Base-by-base conservation (phyloP, 2,113 vertebrate genomes). In the Sebastes schlegelii region DNA sequence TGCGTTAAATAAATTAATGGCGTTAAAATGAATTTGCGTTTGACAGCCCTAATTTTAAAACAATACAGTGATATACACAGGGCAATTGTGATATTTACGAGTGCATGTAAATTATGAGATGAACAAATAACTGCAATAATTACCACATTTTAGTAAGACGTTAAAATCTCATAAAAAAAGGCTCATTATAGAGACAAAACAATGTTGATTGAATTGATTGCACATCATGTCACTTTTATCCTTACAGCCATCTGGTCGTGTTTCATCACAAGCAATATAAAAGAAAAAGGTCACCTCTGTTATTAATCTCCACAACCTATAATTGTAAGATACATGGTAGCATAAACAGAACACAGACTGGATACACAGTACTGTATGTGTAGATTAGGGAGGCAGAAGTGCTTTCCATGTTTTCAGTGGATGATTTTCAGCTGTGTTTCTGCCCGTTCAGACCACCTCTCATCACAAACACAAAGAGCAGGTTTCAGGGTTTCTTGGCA, bases 101-200 rank as follows among this genome's bases (percentile, higher is more conserved):
- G 34, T 34, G 34, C 34, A 34, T 49, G 11, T 61, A 11, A 72
- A 61, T 60, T 46, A 57, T 43, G 49, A 74, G 19, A 69, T 57
- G 17, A 75, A 43, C 19, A 80, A 62, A 70, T 45, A 64, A 60
- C 52, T 13, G 83, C 48, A 65, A 58, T 26, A 60, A 75, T 71
- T 16, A 71, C 45, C 60, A 71, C 34, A 49, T 84, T 73, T 79
- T 54, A 84, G 34, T 19, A 17, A 62, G 19, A 69, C 26, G 45
- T 57, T 64, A 65, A 75, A 80, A 84, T 64, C 10, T 42, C 26
- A 45, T 34, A 34, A 34, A 48, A 67, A 45, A 72, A 72, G 51
- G 54, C 45, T 60, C 6, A 43, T 74, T 34, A 34, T 60, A n/a
- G n/a, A 34, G 26, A 60, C 26, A 21, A 1, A 83, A 34, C 34